Evolutionary conservation across 1,140 invertebrate genomes (phyloP), one percentile per base, ranked within the genome.

Genomic region (Trichoplusia ni): DNA sequence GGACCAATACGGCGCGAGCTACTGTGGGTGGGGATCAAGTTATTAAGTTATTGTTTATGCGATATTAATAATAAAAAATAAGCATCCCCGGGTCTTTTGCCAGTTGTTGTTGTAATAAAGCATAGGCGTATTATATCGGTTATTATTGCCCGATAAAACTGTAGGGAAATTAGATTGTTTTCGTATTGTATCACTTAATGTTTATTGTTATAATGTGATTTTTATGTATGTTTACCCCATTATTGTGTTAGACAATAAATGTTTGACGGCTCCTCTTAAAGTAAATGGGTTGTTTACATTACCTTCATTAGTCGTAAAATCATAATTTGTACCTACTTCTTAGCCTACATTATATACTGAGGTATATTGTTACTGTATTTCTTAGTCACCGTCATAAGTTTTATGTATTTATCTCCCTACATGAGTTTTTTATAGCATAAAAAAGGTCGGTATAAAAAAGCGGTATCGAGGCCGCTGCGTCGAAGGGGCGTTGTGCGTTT

Each of bases 11-110:
- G 82, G 60, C 49, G 67, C 77, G 67, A 73, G 82, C 79, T 79
- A 69, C 77, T 73, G 77, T 79, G 82, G 81, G 86, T 74, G 88
- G 86, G 84, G 85, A 84, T 79, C 68, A 70, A 81, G 74, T 89
- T 86, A 86, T 86, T 86, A 86, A 86, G 81, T 89, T 88, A 89
- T 90, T 90, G 84, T 90, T 90, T 88, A 88, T 86, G 77, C 79
- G 64, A 81, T 84, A 84, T 90, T 86, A 81, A 88, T 86, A 85
- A 85, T 85, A 90, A 87, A 89, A 89, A 87, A 86, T 81, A 80
- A 77, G 68, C 70, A 72, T 75, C 73, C 71, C 71, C 65, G 63
- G 71, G 56, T 75, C 71, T 60, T 53, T 62, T 60, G 51, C 65
- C 51, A 66, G 81, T 75, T 78, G 79, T 82, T 84, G 80, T 78